Conservation (phyloP, 2,113 vertebrate species). For the Neogale vison region DNA sequence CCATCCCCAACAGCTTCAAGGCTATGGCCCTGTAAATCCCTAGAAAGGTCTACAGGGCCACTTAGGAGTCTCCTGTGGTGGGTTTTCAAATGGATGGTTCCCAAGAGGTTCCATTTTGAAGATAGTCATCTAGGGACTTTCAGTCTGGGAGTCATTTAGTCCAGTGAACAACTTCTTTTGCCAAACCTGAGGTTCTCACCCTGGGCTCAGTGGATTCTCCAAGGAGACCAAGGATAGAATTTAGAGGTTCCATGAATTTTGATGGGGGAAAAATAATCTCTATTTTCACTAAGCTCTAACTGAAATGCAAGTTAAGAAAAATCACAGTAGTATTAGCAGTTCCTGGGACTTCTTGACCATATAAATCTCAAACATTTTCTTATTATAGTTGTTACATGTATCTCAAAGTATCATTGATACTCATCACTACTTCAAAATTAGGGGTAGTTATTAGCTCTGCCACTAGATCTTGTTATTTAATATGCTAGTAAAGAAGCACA, state of each 20-base stretch:
- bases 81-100: neutral
- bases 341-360: neutral
- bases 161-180: neutral
- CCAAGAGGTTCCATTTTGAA: neutral
- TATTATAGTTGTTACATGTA: neutral
- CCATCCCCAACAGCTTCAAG: neutral
- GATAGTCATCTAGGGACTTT: neutral
- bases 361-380: slow-evolving; percentile 16
- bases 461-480: neutral
- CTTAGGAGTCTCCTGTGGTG: neutral
- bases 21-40: neutral
- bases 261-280: neutral
- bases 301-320: neutral
- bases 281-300: slow-evolving; percentile 19
- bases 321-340: neutral
- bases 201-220: neutral
- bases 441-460: neutral
- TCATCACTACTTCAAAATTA: neutral
- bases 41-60: neutral
- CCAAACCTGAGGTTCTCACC: neutral
- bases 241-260: neutral
- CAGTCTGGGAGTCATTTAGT: neutral
- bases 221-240: neutral
- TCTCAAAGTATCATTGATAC: slow-evolving; percentile 27
- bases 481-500: neutral